Evolutionary conservation across 2,113 vertebrate genomes (phyloP), one percentile per base, ranked within the genome.

Genomic region (Monopterus albus): DNA sequence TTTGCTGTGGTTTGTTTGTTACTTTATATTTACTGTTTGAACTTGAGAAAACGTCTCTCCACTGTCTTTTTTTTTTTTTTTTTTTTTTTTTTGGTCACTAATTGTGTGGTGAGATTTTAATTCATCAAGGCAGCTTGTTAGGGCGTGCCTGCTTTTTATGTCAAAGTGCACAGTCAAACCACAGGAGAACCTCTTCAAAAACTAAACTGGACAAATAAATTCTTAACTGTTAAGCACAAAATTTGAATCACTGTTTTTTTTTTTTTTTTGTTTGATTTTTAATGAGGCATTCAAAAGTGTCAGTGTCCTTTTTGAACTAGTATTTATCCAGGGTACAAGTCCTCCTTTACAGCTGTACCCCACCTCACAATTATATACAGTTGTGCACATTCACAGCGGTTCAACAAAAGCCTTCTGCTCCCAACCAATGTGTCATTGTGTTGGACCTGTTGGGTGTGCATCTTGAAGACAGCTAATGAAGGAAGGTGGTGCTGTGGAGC

Each of bases 121-220:
- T 58, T 53, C 67, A 55, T 23, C 60, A 69, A 68, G 57, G 47
- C 46, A 15, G 28, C 72, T 72, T 64, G 53, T 59, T 38, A 78
- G 84, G 84, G 85, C 21, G 82, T 78, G 81, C 39, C 78, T 65
- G 56, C 55, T 31, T 67, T 62, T 67, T 63, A 56, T 42, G 15
- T 42, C 2, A 29, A 49, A 26, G 12, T 33, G 14, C 12, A 23
- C 43, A 50, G 61, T 70, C 12, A 53, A 75, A 85, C 79, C 78
- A 83, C 81, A 86, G 81, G 42, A 86, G 23, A 78, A n/a, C 12
- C 26, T 47, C 21, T 17, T 38, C 13, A 72, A 28, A 72, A 42
- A n/a, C 13, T 20, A 53, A 20, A 64, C 25, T 42, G 18, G 45
- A 33, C 4, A 50, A 38, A 52, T 51, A 49, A 52, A 66, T 53